These are phyloP conservation scores for Tridacna crocea DNA, from an alignment of 2,888 invertebrate genomes.

Conservation along the genomic window DNA sequence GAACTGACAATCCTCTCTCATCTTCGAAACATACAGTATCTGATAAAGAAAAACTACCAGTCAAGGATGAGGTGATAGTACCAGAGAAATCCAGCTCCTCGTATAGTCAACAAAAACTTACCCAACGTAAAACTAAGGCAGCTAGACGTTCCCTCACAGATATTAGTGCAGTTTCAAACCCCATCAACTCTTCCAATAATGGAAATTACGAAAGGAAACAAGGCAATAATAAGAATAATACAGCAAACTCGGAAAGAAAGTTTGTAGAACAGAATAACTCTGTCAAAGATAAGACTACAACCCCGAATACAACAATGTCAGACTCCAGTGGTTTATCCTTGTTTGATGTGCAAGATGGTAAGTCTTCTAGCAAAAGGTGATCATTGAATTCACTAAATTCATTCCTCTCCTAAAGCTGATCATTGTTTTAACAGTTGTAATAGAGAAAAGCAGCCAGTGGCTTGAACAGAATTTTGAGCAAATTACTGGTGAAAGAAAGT, in stretches of 20 bases:
- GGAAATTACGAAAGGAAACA: conserved; percentile 50
- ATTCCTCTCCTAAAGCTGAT: too few relatives aligned
- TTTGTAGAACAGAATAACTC: conserved; percentile 47
- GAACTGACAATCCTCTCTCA: conserved; percentile 8
- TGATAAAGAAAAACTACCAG: conserved; percentile 46
- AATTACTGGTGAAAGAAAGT: too few relatives aligned
- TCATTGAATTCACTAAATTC: too few relatives aligned
- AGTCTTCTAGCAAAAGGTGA: not conserved
- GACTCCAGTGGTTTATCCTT: conserved; percentile 45
- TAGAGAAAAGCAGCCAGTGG: too few relatives aligned
- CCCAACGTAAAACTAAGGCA: conserved; percentile 66
- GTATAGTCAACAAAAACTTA: conserved; percentile 60
- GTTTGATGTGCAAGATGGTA: conserved; percentile 17
- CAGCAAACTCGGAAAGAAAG: conserved; percentile 51
- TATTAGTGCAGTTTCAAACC: conserved; percentile 32
- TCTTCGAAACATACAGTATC: conserved; percentile 20
- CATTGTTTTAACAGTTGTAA: too few relatives aligned
- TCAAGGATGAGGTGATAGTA: conserved; percentile 53
- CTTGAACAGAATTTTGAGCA: too few relatives aligned
- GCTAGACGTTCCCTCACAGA: conserved; percentile 61
- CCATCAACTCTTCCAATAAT: conserved; percentile 11
- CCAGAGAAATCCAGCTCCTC: conserved; percentile 72
- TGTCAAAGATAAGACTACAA: conserved; percentile 48
- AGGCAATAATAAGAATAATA: conserved; percentile 45
- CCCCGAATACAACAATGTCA: conserved; percentile 27